These are phyloP conservation scores for Drosophila borborema DNA, from an alignment of 2,888 invertebrate species.

Conservation along the genomic window DNA sequence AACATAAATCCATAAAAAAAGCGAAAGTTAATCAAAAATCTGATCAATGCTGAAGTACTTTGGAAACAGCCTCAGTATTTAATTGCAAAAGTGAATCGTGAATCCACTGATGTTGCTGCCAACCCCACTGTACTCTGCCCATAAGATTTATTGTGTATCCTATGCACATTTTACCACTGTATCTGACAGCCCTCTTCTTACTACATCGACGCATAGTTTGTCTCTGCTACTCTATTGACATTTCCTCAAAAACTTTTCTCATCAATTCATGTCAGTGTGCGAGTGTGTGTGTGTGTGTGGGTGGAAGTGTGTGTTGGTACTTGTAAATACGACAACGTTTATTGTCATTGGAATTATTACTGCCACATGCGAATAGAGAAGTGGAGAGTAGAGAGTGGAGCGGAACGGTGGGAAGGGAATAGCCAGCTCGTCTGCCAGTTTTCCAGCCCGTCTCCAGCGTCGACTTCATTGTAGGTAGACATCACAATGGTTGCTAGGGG, in stretches of 20 bases:
- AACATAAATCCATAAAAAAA: background rate
- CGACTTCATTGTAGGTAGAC: slow-evolving; percentile 68
- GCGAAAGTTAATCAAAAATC: background rate
- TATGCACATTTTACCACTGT: slow-evolving; percentile 38
- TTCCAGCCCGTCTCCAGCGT: slow-evolving; percentile 43
- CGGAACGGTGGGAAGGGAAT: background rate
- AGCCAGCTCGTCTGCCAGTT: slow-evolving; percentile 40
- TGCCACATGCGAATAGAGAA: slow-evolving; percentile 59
- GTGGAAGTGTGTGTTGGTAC: slow-evolving; percentile 58
- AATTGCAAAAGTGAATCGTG: background rate
- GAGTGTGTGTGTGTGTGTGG: slow-evolving; percentile 39
- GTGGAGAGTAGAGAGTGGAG: slow-evolving; percentile 9
- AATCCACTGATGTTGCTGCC: background rate
- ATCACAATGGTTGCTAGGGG: slow-evolving; percentile 78
- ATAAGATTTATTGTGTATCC: background rate
- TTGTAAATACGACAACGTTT: slow-evolving; percentile 80
- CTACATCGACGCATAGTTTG: slow-evolving; percentile 66
- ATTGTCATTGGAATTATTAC: slow-evolving; percentile 81
- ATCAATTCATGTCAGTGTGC: slow-evolving; percentile 72
- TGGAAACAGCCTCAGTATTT: background rate
- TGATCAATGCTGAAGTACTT: background rate
- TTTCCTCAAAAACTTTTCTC: slow-evolving; percentile 82
- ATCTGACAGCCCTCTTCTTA: slow-evolving; percentile 20
- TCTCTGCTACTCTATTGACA: slow-evolving; percentile 77
- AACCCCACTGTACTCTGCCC: background rate